A percentile compares a stretch with the other conserved stretches of the same genome.
phyloP scores from a whole-genome alignment of 1,140 invertebrate species.

The Papilio helenus region DNA sequence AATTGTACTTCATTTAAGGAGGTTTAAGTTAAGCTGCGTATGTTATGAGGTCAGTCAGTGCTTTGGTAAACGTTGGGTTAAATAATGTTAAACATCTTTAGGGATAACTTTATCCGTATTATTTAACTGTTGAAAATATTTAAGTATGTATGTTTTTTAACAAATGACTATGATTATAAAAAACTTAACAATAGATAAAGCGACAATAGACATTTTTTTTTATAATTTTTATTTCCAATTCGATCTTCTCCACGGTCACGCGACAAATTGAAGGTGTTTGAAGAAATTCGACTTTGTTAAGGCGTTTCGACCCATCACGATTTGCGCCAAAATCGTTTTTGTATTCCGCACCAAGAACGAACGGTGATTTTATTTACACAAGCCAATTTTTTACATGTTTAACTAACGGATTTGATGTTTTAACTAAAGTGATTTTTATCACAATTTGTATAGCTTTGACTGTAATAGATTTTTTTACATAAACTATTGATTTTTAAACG shows the following conservation, averaged over 20 bases:
- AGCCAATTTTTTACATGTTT: constrained; percentile 10
- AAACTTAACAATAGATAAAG: neutral
- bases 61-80: neutral
- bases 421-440: constrained; percentile 15
- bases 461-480: constrained; percentile 24
- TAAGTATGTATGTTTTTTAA: neutral
- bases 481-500: neutral
- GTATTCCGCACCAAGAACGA: neutral
- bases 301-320: constrained; percentile 13
- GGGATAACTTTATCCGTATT: too few species aligned
- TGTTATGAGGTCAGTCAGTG: neutral
- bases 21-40: neutral
- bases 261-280: constrained; percentile 35
- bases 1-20: neutral
- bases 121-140: neutral
- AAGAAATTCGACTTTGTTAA: constrained; percentile 7
- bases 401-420: neutral
- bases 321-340: constrained; percentile 25
- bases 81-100: neutral
- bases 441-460: constrained; percentile 2
- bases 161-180: neutral
- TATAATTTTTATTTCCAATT: constrained; percentile 2
- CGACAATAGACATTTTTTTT: neutral
- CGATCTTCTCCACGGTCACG: constrained; percentile 16
- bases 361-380: constrained; percentile 28